Evolutionary conservation across 2,888 invertebrate species (phyloP).

Genomic region (Drosophila testacea): DNA sequence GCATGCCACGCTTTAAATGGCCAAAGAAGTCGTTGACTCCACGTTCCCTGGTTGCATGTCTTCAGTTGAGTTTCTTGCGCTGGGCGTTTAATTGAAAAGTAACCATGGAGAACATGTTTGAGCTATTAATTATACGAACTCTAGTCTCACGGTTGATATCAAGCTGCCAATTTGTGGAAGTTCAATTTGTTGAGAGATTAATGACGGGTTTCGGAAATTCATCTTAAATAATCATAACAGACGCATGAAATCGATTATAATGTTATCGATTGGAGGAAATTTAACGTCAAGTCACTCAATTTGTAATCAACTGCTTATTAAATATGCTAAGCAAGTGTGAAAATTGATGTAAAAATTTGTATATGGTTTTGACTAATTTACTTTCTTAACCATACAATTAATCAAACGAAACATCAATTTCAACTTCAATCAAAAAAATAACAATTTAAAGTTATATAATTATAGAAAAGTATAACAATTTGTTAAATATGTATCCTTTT

Average conservation of each 20-base stretch:
- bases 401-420: too few relatives aligned
- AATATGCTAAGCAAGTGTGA: background rate
- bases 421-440: too few relatives aligned
- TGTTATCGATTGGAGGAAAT: background rate
- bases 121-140: conserved; percentile 43
- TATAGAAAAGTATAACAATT: too few relatives aligned
- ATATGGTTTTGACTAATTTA: too few relatives aligned
- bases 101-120: conserved; percentile 39
- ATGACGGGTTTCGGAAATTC: conserved; percentile 1
- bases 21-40: conserved; percentile 41
- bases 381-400: too few relatives aligned
- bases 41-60: background rate
- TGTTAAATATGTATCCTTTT: too few relatives aligned
- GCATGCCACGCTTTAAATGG: conserved; percentile 30
- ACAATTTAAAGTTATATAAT: too few relatives aligned
- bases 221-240: conserved; percentile 1
- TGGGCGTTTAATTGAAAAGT: conserved; percentile 46
- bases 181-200: conserved; percentile 19
- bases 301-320: background rate
- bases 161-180: background rate
- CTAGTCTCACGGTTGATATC: conserved; percentile 15
- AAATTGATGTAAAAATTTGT: background rate
- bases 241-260: conserved; percentile 11
- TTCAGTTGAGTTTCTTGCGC: conserved; percentile 3
- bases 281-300: background rate